Conservation (phyloP, 1,140 invertebrate genomes). For the Eupeodes corollae region DNA sequence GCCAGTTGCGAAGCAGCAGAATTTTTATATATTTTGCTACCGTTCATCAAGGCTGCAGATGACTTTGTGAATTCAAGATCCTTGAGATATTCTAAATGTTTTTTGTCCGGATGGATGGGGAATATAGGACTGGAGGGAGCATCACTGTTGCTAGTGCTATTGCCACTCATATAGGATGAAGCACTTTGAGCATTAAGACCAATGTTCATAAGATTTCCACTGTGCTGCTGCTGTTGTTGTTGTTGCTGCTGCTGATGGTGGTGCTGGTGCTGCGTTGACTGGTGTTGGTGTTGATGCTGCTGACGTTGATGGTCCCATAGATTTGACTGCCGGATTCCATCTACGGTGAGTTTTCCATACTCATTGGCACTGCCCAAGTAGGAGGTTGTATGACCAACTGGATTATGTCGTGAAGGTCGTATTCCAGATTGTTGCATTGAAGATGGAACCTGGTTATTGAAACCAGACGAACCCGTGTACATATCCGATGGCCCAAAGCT, state of each 20-base stretch:
- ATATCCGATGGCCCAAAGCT: too few species aligned
- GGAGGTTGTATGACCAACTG: not conserved
- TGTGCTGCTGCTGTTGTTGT: not conserved
- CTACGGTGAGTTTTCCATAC: too few species aligned
- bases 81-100: constrained; percentile 1
- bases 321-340: too few species aligned
- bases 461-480: too few species aligned
- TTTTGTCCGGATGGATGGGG: too few species aligned
- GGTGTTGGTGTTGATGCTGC: not conserved
- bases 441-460: too few species aligned
- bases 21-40: not conserved
- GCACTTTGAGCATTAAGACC: too few species aligned
- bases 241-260: not conserved
- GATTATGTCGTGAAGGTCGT: too few species aligned
- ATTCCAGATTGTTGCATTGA: too few species aligned
- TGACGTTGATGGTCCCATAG: not conserved
- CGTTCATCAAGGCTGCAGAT: not conserved
- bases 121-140: not conserved
- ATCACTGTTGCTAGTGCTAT: not conserved
- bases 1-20: constrained; percentile 1
- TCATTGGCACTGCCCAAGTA: too few species aligned
- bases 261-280: constrained; percentile 1
- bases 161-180: constrained; percentile 1
- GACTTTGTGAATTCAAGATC: constrained; percentile 25
- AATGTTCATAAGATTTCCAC: not conserved